phyloP scores from a whole-genome alignment of 2,888 invertebrate genomes.

The Lepidochrysops patricia region DNA sequence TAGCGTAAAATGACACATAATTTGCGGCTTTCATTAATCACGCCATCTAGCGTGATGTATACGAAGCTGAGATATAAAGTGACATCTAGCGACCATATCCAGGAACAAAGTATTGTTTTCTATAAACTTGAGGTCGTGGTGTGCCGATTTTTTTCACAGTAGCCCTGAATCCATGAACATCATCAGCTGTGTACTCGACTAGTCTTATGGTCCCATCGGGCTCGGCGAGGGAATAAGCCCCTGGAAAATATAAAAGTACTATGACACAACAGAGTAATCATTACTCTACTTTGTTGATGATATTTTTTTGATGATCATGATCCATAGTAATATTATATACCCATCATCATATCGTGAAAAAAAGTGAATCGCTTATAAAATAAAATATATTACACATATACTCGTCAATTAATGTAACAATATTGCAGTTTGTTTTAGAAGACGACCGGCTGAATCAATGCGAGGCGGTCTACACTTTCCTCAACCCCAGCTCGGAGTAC shows the following conservation, averaged over 20 bases:
- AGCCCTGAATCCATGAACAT: slow-evolving; percentile 66
- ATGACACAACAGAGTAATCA: background rate
- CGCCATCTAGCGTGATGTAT: background rate
- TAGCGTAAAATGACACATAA: background rate
- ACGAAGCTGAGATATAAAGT: slow-evolving; percentile 16
- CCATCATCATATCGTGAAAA: too few relatives aligned
- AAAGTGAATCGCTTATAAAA: too few relatives aligned
- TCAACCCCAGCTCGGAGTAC: slow-evolving; percentile 94
- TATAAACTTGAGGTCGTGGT: slow-evolving; percentile 59
- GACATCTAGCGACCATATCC: slow-evolving; percentile 59
- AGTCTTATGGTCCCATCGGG: slow-evolving; percentile 68
- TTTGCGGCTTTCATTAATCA: background rate
- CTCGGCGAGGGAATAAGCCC: slow-evolving; percentile 66
- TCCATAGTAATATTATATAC: too few relatives aligned
- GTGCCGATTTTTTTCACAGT: slow-evolving; percentile 68
- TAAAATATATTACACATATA: too few relatives aligned
- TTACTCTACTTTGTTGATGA: too few relatives aligned
- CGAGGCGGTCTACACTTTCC: slow-evolving; percentile 91
- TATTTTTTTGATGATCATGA: too few relatives aligned
- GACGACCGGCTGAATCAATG: slow-evolving; percentile 91
- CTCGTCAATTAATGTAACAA: slow-evolving; percentile 9
- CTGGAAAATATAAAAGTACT: slow-evolving; percentile 33
- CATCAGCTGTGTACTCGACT: slow-evolving; percentile 70
- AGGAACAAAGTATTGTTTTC: slow-evolving; percentile 36
- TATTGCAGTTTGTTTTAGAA: slow-evolving; percentile 83